Conservation (phyloP, 2,888 invertebrate genomes). For the Stenodera caucasica region DNA sequence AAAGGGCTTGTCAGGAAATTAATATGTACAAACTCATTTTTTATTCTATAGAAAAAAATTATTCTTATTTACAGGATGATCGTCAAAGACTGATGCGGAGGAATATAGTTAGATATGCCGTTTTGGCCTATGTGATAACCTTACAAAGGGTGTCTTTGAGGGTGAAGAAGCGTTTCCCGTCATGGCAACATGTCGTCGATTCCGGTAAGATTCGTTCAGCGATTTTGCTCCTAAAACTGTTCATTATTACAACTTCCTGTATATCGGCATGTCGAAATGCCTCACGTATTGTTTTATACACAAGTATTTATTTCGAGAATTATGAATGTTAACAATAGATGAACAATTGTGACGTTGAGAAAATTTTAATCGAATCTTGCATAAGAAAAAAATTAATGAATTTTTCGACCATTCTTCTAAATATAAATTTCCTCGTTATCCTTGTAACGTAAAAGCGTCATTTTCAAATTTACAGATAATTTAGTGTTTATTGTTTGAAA, state of each 20-base stretch:
- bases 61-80: conserved; percentile 70
- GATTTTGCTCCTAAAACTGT: neutral
- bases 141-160: conserved; percentile 83
- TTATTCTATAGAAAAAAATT: no score
- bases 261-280: neutral
- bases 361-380: neutral
- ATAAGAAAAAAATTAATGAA: neutral
- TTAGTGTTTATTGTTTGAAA: neutral
- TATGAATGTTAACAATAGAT: conserved; percentile 1
- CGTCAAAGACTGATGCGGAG: conserved; percentile 85
- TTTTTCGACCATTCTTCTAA: neutral
- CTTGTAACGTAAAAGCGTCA: neutral
- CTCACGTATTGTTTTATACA: neutral
- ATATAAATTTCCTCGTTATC: neutral
- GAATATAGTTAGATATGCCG: conserved; percentile 87
- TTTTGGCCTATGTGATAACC: conserved; percentile 86
- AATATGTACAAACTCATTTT: no score
- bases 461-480: neutral
- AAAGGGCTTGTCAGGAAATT: no score
- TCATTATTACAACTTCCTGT: neutral
- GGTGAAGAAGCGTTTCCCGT: conserved; percentile 85
- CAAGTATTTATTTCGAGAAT: neutral
- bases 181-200: conserved; percentile 88
- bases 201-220: conserved; percentile 64
- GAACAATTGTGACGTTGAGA: neutral